phyloP scores from a whole-genome alignment of 2,113 vertebrate species.

The Xyrauchen texanus region DNA sequence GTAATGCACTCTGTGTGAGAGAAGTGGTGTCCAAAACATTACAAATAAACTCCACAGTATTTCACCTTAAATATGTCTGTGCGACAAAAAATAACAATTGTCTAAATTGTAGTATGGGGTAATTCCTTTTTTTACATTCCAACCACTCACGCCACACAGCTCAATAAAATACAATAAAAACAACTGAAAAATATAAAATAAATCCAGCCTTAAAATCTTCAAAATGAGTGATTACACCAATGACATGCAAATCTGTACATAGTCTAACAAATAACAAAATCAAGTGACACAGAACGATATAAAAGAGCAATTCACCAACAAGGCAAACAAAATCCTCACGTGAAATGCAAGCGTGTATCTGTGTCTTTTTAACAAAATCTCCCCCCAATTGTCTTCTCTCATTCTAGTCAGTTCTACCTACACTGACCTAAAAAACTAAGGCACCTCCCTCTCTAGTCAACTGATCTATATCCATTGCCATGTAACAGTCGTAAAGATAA shows the following conservation, averaged over 20 bases:
- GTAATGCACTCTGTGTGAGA: slow-evolving; percentile 87
- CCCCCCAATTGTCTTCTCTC: not conserved
- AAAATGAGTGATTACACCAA: slow-evolving; percentile 94
- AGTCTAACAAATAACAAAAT: slow-evolving; percentile 90
- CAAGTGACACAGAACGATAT: slow-evolving; percentile 73
- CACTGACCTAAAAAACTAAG: slow-evolving; percentile 38
- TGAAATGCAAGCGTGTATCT: slow-evolving; percentile 79
- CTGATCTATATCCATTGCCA: slow-evolving; percentile 12
- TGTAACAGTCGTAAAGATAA: slow-evolving; percentile 39
- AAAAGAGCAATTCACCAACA: slow-evolving; percentile 85
- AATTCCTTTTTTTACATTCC: slow-evolving; percentile 84
- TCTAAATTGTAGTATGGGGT: slow-evolving; percentile 90
- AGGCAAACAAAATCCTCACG: slow-evolving; percentile 82
- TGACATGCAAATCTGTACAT: slow-evolving; percentile 99
- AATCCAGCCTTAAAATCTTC: slow-evolving; percentile 45
- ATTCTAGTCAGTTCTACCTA: not conserved
- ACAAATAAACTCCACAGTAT: slow-evolving; percentile 75
- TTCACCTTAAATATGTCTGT: slow-evolving; percentile 98
- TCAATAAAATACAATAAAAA: slow-evolving; percentile 76
- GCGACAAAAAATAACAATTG: slow-evolving; percentile 82
- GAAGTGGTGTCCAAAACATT: slow-evolving; percentile 81
- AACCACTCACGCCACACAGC: slow-evolving; percentile 79
- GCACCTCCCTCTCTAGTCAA: slow-evolving; percentile 46
- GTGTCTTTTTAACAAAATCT: slow-evolving; percentile 39
- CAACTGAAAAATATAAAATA: not conserved